Evolutionary conservation across 1,140 invertebrate species (phyloP).

Genomic region (Acarapis woodi): DNA sequence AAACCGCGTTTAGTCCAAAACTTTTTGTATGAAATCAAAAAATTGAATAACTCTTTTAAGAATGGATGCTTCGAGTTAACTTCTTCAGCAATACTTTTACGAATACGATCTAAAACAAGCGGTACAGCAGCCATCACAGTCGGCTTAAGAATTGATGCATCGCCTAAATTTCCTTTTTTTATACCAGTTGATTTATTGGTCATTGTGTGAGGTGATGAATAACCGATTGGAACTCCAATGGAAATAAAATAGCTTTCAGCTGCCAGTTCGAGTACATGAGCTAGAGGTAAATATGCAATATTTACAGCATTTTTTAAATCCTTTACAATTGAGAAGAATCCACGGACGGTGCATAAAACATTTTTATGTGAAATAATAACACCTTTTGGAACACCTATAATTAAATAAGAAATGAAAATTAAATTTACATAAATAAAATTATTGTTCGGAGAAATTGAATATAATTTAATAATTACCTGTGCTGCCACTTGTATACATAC

Average conservation of each 20-base stretch:
- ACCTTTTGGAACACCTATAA: slow-evolving; percentile 20
- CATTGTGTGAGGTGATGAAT: slow-evolving; percentile 78
- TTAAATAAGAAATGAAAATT: slow-evolving; percentile 7
- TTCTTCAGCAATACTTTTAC: slow-evolving; percentile 70
- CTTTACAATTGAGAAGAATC: slow-evolving; percentile 48
- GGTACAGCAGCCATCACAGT: slow-evolving; percentile 16
- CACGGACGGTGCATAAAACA: slow-evolving; percentile 54
- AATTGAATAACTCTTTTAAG: slow-evolving; percentile 51
- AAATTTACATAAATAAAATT: no score
- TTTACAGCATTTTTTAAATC: slow-evolving; percentile 31
- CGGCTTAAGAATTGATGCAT: slow-evolving; percentile 14
- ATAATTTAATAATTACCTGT: slow-evolving; percentile 13
- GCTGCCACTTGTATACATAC: slow-evolving; percentile 16
- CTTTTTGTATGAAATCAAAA: slow-evolving; percentile 66
- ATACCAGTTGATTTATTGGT: slow-evolving; percentile 35
- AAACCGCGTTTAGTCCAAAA: slow-evolving; percentile 23
- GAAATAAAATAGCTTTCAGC: slow-evolving; percentile 9
- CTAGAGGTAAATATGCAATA: slow-evolving; percentile 81
- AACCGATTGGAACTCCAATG: slow-evolving; percentile 62
- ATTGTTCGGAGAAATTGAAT: slow-evolving; percentile 13
- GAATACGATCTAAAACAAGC: slow-evolving; percentile 10
- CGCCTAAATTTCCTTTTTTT: slow-evolving; percentile 14
- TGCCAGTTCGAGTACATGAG: slow-evolving; percentile 75
- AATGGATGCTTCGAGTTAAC: slow-evolving; percentile 39
- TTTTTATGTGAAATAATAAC: slow-evolving; percentile 51